Conservation (phyloP, 2,113 vertebrate genomes). For the Strigops habroptila region DNA sequence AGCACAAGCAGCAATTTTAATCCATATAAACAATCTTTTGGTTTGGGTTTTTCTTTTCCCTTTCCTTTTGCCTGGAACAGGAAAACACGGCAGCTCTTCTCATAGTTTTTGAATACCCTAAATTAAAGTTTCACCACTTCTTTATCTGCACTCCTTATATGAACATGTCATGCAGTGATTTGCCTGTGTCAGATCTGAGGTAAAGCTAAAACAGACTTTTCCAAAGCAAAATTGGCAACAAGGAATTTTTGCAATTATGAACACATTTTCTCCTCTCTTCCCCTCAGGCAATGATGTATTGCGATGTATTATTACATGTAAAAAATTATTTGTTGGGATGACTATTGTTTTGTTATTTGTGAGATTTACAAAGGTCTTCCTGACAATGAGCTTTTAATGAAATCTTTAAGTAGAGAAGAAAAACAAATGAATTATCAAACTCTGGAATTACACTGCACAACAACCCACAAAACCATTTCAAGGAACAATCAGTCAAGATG, state of each 20-base stretch:
- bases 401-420: neutral
- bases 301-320: neutral
- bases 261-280: neutral
- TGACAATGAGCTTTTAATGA: neutral
- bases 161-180: neutral
- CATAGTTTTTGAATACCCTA: neutral
- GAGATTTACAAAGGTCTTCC: constrained; percentile 1
- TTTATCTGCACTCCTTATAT: neutral
- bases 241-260: neutral
- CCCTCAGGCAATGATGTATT: neutral
- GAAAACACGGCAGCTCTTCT: neutral
- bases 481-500: neutral
- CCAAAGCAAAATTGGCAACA: constrained; percentile 16
- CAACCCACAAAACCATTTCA: neutral
- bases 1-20: neutral
- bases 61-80: neutral
- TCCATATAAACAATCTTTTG: neutral
- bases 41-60: neutral
- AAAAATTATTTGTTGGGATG: neutral
- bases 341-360: constrained; percentile 12
- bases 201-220: neutral
- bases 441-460: neutral
- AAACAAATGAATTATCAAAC: neutral
- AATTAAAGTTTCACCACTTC: neutral
- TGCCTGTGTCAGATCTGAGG: neutral